Conservation (phyloP, 1,140 invertebrate species). For the Drosophila tropicalis region DNA sequence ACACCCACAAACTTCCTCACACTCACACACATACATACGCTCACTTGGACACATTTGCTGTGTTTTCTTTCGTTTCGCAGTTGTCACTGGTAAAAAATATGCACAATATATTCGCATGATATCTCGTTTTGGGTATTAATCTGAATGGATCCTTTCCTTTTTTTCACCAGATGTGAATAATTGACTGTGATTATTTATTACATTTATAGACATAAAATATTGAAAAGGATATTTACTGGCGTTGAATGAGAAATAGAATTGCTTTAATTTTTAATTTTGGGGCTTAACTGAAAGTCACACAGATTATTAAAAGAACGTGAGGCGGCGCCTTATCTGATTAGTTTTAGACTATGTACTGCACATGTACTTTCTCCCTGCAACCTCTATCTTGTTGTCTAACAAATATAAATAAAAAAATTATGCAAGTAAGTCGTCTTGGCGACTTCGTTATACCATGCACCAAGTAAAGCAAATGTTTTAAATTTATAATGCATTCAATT, state of each 20-base stretch:
- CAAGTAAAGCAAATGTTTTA: no score
- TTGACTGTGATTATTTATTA: conserved; percentile 21
- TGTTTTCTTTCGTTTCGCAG: neutral
- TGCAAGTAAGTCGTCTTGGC: no score
- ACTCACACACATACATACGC: neutral
- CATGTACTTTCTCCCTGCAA: no score
- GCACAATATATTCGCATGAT: conserved; percentile 4
- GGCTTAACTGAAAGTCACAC: no score
- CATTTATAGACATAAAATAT: neutral
- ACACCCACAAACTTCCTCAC: neutral
- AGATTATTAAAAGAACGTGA: no score
- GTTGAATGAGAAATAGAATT: conserved; percentile 2
- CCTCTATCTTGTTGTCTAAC: no score
- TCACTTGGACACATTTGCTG: neutral
- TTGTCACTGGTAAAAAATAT: conserved; percentile 7
- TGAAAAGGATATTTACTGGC: neutral
- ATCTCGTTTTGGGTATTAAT: conserved; percentile 11
- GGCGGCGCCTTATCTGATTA: no score
- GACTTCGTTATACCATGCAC: no score
- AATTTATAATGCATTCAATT: no score
- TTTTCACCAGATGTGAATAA: conserved; percentile 11
- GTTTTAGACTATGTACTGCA: no score
- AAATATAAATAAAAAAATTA: no score
- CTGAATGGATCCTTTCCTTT: neutral
- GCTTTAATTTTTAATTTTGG: neutral